Evolutionary conservation across 2,797 vertebrate genomes (phyloP), one percentile per base, ranked within the genome.

Genomic region (Monodelphis domestica): DNA sequence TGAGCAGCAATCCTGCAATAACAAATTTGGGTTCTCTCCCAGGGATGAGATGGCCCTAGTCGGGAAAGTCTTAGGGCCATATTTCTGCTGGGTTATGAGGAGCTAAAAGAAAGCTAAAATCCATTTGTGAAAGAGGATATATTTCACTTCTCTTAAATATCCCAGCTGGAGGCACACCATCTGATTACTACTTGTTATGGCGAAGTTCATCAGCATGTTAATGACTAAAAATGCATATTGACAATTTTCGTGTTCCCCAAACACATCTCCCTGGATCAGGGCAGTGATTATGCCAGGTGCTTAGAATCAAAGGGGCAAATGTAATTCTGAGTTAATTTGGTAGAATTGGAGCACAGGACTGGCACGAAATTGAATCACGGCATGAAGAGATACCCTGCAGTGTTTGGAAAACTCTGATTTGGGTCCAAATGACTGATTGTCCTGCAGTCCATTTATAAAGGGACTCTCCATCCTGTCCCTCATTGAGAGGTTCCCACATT

Each of bases 191-290:
- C 70, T 84, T 84, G 70, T 84, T 84, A 84, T 11, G 63, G 70
- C 50, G 21, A 84, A 84, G 50, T 50, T 84, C 70, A 84, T 84
- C 70, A 45, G 70, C 70, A 84, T 84, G 70, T 50, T 84, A 84
- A 84, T 84, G 70, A 84, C 70, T 84, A 84, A 84, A 84, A 84
- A 84, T 84, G 70, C 70, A 84, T 84, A 84, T 84, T 84, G 70
- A 84, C 70, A 84, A 50, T 84, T 84, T 84, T 84, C 9, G 1
- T 84, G 70, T 84, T 84, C 70, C 70, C 70, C 70, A 84, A 84
- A 84, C 70, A 84, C 38, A 84, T 84, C 70, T 84, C 38, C 21
- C 33, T 84, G 70, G 70, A 84, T 84, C 70, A 50, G 38, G 70
- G 38, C 38, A 50, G 70, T 50, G 84, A 84, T 84, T 84, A 84